Percentiles rank a stretch among this genome's conserved stretches.
Evolutionary conservation across 2,113 vertebrate species (phyloP).

Genomic region (Micronisus gabar): DNA sequence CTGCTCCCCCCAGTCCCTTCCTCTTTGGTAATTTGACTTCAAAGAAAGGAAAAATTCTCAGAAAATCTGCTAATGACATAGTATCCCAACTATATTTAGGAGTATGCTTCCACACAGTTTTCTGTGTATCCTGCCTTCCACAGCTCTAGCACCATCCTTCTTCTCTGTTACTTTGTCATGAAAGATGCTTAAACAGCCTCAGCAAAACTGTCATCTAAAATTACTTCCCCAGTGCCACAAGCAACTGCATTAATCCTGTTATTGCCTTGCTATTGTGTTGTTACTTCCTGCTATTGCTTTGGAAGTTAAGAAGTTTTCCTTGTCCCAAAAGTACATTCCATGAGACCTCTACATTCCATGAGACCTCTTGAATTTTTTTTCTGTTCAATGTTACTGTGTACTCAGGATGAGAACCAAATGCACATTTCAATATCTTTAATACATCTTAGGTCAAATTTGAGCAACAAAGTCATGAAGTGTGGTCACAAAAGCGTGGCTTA

Average conservation of each 20-base stretch:
- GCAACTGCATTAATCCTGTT: not conserved
- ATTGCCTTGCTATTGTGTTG: not conserved
- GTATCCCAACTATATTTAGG: not conserved
- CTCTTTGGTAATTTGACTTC: not conserved
- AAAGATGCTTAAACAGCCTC: not conserved
- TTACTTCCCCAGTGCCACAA: not conserved
- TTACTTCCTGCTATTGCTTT: not conserved
- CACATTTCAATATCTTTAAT: not conserved
- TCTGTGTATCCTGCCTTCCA: not conserved
- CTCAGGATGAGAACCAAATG: not conserved
- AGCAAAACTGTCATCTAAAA: not conserved
- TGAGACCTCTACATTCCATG: not conserved
- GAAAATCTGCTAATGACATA: not conserved
- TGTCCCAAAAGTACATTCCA: not conserved
- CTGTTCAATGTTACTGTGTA: not conserved
- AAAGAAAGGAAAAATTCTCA: not conserved
- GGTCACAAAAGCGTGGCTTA: not conserved
- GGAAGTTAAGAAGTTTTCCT: not conserved
- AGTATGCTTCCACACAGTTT: not conserved
- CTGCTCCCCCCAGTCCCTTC: not conserved
- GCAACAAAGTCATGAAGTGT: not conserved
- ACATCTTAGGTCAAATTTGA: not conserved
- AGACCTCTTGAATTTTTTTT: not conserved
- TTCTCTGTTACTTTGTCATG: not conserved
- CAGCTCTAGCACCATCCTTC: not conserved